Base-by-base conservation (phyloP, 2,888 invertebrate genomes). In the Caenorhabditis sp. region DNA sequence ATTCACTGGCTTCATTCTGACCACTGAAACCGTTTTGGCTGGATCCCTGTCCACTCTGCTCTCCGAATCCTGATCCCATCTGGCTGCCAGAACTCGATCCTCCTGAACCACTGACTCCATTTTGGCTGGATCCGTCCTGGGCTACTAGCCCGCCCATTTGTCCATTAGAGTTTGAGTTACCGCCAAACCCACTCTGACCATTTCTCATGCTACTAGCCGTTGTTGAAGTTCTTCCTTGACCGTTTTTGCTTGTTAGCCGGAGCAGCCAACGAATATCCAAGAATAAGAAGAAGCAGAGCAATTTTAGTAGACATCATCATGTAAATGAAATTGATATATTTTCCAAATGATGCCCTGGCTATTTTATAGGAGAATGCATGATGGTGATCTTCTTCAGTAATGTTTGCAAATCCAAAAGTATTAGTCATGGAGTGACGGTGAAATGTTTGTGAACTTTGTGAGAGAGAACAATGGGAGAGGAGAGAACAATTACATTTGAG, bases 361-460 rank as follows among this genome's bases (percentile, higher is more conserved):
- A 26, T 63, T 63, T 28, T 63, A 63, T 63, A 63, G 63, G 12
- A 44, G 22, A 28, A 14, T 28, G 28, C 22, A 63, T 63, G 63
- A 44, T 63, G 63, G 5, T 63, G 63, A 63, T 63, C 63, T 63
- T 44, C 44, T 63, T 63, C 63, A 63, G 63, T 63, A 63, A 63
- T 63, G 63, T 63, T 63, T 63, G 63, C 63, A 63, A 63, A 63
- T 63, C 63, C 44, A n/a, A 63, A 28, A 61, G 12, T 38, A 61
- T 63, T 63, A 63, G 63, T 63, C 63, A 63, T 26, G 10, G 41
- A 61, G 24, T n/a, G 35, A 61, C 44, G 41, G 28, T 26, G 28
- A 59, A 59, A n/a, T 63, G 63, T 63, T 63, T 63, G 63, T 63
- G 63, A 63, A 63, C 63, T 63, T 63, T 63, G n/a, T n/a, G 44